A percentile compares a stretch with the other conserved stretches of the same genome.
phyloP scores from a whole-genome alignment of 2,113 vertebrate genomes.

The Brienomyrus longianalis region DNA sequence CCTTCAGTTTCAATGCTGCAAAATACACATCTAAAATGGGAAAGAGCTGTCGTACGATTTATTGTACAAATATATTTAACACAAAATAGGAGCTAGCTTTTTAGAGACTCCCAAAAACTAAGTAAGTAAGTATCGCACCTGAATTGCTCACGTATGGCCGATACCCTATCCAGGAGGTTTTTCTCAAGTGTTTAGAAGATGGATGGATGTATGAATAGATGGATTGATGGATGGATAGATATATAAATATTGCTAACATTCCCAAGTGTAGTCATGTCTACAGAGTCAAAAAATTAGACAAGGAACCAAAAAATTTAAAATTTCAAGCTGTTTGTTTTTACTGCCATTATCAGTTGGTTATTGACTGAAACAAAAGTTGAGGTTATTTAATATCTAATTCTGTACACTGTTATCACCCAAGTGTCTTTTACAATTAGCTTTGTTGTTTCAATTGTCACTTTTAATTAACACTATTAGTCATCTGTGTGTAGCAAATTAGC shows the following conservation, averaged over 20 bases:
- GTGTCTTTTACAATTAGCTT: constrained; percentile 45
- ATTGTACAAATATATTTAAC: too few relatives aligned
- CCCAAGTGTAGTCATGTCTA: neutral
- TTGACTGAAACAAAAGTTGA: constrained; percentile 24
- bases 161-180: too few relatives aligned
- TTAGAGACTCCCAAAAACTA: too few relatives aligned
- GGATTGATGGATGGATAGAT: neutral
- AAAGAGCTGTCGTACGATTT: too few relatives aligned
- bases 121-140: too few relatives aligned
- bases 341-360: neutral
- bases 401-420: constrained; percentile 50
- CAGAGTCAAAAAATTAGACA: constrained; percentile 4
- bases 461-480: constrained; percentile 44
- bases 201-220: neutral
- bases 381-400: constrained; percentile 25
- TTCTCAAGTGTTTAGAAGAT: neutral
- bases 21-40: too few relatives aligned
- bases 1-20: too few relatives aligned
- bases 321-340: neutral
- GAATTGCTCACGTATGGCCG: too few relatives aligned
- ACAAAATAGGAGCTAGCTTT: too few relatives aligned
- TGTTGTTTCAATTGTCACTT: constrained; percentile 56
- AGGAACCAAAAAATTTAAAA: neutral
- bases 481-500: constrained; percentile 43
- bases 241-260: neutral